phyloP scores from a whole-genome alignment of 2,113 vertebrate species.

The Chascanopsetta lugubris region DNA sequence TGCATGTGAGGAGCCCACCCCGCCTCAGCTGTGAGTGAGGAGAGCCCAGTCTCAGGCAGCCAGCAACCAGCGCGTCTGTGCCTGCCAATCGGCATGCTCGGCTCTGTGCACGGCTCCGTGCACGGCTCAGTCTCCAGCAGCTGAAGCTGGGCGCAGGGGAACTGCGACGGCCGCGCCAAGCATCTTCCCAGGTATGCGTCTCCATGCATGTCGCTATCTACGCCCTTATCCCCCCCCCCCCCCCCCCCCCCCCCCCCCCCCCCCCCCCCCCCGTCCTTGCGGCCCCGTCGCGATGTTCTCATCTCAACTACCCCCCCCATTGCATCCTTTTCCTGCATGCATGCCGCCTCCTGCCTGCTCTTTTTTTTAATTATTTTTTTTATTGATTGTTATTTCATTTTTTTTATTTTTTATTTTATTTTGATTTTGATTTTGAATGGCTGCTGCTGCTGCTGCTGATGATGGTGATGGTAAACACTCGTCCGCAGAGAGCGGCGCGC shows the following conservation, averaged over 20 bases:
- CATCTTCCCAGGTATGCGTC: slow-evolving; percentile 77
- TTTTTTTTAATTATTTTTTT: no score
- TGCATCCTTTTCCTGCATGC: no score
- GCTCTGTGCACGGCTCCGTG: slow-evolving; percentile 72
- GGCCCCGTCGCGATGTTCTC: no score
- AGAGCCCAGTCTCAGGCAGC: slow-evolving; percentile 75
- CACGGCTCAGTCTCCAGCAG: slow-evolving; percentile 76
- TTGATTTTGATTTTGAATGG: no score
- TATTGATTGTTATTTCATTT: no score
- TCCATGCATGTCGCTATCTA: slow-evolving; percentile 32
- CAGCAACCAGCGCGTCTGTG: slow-evolving; percentile 79
- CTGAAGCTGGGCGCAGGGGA: slow-evolving; percentile 78
- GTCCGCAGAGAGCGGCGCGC: no score
- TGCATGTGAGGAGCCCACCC: slow-evolving; percentile 73
- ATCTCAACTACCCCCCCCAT: no score
- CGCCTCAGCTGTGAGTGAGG: slow-evolving; percentile 72
- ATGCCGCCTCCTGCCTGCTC: no score
- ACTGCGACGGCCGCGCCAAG: slow-evolving; percentile 80
- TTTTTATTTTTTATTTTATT: no score
- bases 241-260: no score
- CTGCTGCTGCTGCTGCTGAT: no score
- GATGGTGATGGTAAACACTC: slow-evolving; percentile 80
- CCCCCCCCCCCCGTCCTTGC: no score
- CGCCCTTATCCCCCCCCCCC: slow-evolving; percentile 51
- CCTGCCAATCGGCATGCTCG: slow-evolving; percentile 80